Percentiles rank a stretch among this genome's conserved stretches.
These are phyloP conservation scores for Anas flavirostris DNA, from an alignment of 2,797 vertebrate species.

Conservation along the genomic window DNA sequence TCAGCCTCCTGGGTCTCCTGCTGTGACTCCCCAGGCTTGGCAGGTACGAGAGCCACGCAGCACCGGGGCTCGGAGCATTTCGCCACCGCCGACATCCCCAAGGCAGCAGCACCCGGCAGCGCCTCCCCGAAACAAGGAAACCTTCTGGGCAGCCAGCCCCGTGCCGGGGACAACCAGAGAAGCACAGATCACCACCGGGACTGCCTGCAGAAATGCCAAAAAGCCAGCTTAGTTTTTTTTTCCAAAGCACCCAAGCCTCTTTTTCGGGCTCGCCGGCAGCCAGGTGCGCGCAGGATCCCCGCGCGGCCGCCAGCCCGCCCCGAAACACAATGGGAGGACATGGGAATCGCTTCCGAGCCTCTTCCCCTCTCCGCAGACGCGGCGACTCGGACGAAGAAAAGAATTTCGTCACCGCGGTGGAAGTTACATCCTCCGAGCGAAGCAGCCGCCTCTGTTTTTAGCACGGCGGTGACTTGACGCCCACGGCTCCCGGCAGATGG, in stretches of 20 bases:
- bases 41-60: background rate
- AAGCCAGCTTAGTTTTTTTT: background rate
- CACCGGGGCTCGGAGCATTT: accelerated
- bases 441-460: accelerated
- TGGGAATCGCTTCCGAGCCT: background rate
- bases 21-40: background rate
- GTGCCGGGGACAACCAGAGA: background rate
- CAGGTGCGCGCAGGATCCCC: background rate
- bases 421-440: background rate
- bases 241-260: background rate
- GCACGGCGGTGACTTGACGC: background rate
- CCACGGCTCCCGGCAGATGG: background rate
- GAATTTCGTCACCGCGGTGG: accelerated
- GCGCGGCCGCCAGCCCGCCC: accelerated
- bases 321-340: background rate
- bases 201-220: background rate
- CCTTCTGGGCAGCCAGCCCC: background rate
- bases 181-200: background rate
- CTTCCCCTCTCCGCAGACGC: background rate
- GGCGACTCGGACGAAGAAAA: background rate
- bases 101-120: background rate
- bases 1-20: constrained; percentile 23
- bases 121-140: accelerated
- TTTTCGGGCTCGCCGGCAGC: background rate
- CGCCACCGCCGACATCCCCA: background rate